Evolutionary conservation across 30 jellyfish, hydroid and myxozoan genomes (phyloP), one percentile per base, ranked within the genome.

Genomic region (Aurelia aurita): DNA sequence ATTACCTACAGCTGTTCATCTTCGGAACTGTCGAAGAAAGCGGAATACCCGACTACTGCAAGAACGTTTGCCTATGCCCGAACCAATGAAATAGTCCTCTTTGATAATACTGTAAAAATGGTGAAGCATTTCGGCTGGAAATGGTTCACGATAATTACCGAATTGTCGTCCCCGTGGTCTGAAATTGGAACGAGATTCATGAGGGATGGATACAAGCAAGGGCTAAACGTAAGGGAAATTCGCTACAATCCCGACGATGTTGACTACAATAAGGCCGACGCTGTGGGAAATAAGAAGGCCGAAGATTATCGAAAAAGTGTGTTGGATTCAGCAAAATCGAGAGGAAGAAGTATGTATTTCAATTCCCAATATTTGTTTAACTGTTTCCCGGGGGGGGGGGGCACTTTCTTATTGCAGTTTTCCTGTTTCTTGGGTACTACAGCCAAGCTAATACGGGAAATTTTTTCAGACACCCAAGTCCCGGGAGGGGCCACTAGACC

Each of bases 1-100:
- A 85, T 93, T 15, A 68, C 96, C 18, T 93, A 87, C 76, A 93
- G 98, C 68, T 93, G 98, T 71, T 80, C 98, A 3, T 35, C 80
- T 0, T 35, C 55, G 15, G 88, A 69, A 25, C 85, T 93, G 49
- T 87, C 97, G 4, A 58, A 80, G 26, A 93, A 93, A 60, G 25
- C 31, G 32, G 69, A 23, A 21, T 93, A 93, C 89, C 96, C 96
- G 25, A 93, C 98, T 7, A 85, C 91, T 25, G 97, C 97, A 22
- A 62, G 98, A 23, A 93, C 98, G 51, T 39, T 58, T 19, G 58
- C 97, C 60, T 84, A 80, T 60, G 98, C 97, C n/a, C 93, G 98
- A 18, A 81, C 97, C 20, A 71, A 84, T 51, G 87, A 87, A 60
- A 43, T 11, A 67, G 77, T 70, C 46, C 67, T 87, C 0, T 21